A percentile compares a stretch with the other conserved stretches of the same genome.
These are phyloP conservation scores for Philypnodon macrostomus DNA, from an alignment of 2,797 vertebrate genomes.

Conservation along the genomic window DNA sequence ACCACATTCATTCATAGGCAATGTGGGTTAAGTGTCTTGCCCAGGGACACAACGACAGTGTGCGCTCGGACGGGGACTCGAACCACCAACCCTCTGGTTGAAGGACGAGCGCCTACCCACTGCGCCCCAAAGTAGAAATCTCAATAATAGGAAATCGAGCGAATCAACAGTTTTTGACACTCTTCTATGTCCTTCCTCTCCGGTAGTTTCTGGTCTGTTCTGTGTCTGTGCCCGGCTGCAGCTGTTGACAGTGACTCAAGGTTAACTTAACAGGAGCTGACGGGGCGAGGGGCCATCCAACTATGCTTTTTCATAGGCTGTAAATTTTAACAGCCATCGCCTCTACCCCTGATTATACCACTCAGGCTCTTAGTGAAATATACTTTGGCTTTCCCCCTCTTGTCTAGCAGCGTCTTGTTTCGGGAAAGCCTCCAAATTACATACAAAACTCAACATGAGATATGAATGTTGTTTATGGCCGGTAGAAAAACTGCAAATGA, in stretches of 20 bases:
- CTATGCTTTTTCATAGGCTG: constrained; percentile 39
- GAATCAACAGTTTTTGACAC: no score
- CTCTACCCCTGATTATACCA: constrained; percentile 29
- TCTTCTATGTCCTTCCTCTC: background rate
- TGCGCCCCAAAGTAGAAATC: no score
- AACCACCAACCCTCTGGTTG: no score
- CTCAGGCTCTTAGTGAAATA: constrained; percentile 14
- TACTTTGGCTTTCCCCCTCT: background rate
- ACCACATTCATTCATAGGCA: no score
- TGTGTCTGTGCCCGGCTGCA: constrained; percentile 21
- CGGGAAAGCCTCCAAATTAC: background rate
- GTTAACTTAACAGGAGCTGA: constrained; percentile 37
- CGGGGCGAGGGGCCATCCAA: constrained; percentile 27
- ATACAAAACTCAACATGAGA: background rate
- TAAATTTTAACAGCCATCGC: constrained; percentile 43
- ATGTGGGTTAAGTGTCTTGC: no score
- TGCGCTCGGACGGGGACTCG: no score
- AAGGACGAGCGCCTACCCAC: no score
- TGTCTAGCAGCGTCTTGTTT: background rate
- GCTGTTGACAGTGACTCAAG: constrained; percentile 54
- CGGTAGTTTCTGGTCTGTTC: background rate
- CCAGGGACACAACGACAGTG: no score
- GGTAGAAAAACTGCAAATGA: background rate
- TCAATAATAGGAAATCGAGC: no score
- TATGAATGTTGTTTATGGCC: background rate